Base-by-base conservation (phyloP, 2,797 vertebrate genomes). In the Cetoscarus ocellatus region DNA sequence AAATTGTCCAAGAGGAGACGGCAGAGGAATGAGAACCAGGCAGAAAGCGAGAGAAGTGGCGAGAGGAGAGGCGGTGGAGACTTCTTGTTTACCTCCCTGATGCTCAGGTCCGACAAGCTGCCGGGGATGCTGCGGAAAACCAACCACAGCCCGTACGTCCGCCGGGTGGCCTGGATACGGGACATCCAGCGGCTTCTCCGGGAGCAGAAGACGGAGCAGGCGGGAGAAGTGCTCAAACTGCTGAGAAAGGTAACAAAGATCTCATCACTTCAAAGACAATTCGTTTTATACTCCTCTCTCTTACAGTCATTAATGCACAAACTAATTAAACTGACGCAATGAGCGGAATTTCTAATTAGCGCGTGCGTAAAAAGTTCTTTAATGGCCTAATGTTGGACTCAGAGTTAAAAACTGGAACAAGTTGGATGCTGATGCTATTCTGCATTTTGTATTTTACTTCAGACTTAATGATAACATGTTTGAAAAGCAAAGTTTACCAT, bases 121-220 rank as follows among this genome's bases (percentile, higher is more conserved):
- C 95, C 95, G 6, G 91, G 94, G 88, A 94, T 95, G 91, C 93
- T 96, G 92, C 93, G 95, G 69, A 96, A 90, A 84, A 91, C 79
- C 77, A 93, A 91, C 73, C 94, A 89, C 55, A 94, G 95, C 61
- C 96, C 97, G 19, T 96, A 95, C 59, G 93, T 96, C 69, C 87
- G 94, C 47, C 87, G 96, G 64, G 96, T 95, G 77, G 93, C 93
- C 19, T 96, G 96, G 96, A 93, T 97, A 86, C 92, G 95, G 70
- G 95, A 97, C 61, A 96, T 97, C 82, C 96, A 96, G 93, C 93
- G 90, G 76, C 93, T 93, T 35, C 93, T 97, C 69, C 92, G 94
- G 36, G 94, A 96, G 78, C 93, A 90, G 80, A 94, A 88, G 79
- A 88, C 87, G 35, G 95, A 97, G 68, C 94, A 95, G 70, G 96